A percentile compares a stretch with the other conserved stretches of the same genome.
Evolutionary conservation across 2,888 invertebrate species (phyloP).

Genomic region (Thyatira batis): DNA sequence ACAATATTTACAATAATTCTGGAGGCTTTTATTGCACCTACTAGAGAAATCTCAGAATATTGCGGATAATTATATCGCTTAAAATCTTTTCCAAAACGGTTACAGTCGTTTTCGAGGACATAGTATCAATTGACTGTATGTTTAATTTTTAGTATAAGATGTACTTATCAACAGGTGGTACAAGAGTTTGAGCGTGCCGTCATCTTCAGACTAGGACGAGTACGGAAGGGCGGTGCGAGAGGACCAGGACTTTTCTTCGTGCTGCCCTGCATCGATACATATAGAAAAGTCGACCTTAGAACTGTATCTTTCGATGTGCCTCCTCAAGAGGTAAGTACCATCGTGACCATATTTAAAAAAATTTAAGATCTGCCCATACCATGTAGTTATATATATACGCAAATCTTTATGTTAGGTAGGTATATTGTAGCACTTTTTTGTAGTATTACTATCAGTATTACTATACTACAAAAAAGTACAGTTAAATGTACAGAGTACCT

Average conservation of each 20-base stretch:
- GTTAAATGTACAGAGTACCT: too few species aligned
- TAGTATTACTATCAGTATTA: too few species aligned
- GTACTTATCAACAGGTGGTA: conserved; percentile 82
- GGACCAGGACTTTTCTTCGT: conserved; percentile 97
- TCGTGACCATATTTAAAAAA: not conserved
- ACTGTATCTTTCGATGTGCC: conserved; percentile 98
- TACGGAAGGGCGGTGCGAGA: conserved; percentile 88
- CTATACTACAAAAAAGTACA: too few species aligned
- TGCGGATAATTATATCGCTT: too few species aligned
- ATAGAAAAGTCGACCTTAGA: conserved; percentile 94
- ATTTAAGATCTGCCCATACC: too few species aligned
- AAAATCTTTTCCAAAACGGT: too few species aligned
- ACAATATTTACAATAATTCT: not conserved
- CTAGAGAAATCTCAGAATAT: not conserved
- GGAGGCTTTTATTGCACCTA: too few species aligned
- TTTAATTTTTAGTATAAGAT: conserved; percentile 19
- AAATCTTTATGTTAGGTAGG: too few species aligned
- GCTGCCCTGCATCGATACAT: conserved; percentile 96
- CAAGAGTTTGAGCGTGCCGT: conserved; percentile 94
- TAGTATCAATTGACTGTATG: not conserved
- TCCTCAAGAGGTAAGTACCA: conserved; percentile 91
- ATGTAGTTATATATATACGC: too few species aligned
- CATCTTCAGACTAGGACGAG: conserved; percentile 92
- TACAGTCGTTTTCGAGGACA: too few species aligned
- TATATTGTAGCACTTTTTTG: too few species aligned